A percentile compares a stretch with the other conserved stretches of the same genome.
phyloP scores from a whole-genome alignment of 2,113 vertebrate genomes.

The Rana temporaria region DNA sequence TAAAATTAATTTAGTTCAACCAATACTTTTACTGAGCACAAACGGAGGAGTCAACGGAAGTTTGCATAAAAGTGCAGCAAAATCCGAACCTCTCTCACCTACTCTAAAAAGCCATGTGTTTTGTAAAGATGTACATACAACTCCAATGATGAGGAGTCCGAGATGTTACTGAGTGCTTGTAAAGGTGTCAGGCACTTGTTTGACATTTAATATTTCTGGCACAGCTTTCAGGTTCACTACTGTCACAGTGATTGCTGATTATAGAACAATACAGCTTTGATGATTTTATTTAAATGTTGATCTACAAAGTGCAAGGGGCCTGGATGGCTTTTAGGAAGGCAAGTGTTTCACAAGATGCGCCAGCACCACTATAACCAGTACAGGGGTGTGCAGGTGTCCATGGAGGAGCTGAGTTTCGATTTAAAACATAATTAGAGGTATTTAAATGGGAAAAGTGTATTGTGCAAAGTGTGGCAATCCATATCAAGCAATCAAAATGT shows the following conservation, averaged over 20 bases:
- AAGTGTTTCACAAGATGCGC: background rate
- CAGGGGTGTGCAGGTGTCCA: too few species aligned
- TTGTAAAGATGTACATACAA: background rate
- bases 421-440: too few species aligned
- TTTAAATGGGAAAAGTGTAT: too few species aligned
- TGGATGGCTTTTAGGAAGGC: background rate
- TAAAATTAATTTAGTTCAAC: constrained; percentile 39
- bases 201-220: background rate
- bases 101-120: constrained; percentile 5
- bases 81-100: constrained; percentile 20
- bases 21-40: constrained; percentile 22
- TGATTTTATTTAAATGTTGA: background rate
- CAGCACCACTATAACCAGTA: too few species aligned
- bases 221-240: background rate
- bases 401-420: too few species aligned
- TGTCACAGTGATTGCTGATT: background rate
- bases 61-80: constrained; percentile 1
- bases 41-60: constrained; percentile 13
- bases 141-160: constrained; percentile 18
- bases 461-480: too few species aligned
- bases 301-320: background rate
- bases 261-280: background rate
- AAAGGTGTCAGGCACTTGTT: constrained; percentile 18
- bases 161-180: constrained; percentile 18
- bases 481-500: too few species aligned